Conservation (phyloP, 2,797 vertebrate genomes). For the Orestias chungarensis region DNA sequence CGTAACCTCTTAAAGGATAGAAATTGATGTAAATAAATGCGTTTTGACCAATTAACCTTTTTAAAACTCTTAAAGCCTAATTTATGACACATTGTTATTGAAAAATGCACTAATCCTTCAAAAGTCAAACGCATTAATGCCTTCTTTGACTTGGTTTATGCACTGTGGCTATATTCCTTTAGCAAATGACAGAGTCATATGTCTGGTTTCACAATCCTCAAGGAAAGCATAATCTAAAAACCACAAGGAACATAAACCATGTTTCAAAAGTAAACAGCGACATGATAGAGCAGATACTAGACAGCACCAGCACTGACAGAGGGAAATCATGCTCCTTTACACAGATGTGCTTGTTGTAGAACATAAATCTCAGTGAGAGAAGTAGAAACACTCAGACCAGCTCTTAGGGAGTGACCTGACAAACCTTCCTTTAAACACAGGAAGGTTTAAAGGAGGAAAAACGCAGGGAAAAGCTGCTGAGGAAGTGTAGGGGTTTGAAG, state of each 20-base stretch:
- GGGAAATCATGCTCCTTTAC: slow-evolving; percentile 53
- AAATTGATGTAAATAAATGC: slow-evolving; percentile 20
- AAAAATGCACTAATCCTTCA: slow-evolving; percentile 39
- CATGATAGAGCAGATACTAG: slow-evolving; percentile 65
- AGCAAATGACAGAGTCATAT: slow-evolving; percentile 42
- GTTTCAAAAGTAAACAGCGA: slow-evolving; percentile 79
- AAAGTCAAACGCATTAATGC: slow-evolving; percentile 58
- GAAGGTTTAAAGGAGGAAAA: slow-evolving; percentile 46
- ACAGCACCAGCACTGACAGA: slow-evolving; percentile 55
- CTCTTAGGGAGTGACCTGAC: slow-evolving; percentile 33
- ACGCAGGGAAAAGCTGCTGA: slow-evolving; percentile 55
- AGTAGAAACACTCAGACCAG: slow-evolving; percentile 46
- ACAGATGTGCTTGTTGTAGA: slow-evolving; percentile 46
- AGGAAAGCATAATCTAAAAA: slow-evolving; percentile 73
- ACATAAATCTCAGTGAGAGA: slow-evolving; percentile 26
- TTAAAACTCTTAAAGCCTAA: slow-evolving; percentile 9
- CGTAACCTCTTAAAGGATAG: slow-evolving; percentile 17
- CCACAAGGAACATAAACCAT: slow-evolving; percentile 69
- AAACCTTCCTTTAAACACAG: slow-evolving; percentile 51
- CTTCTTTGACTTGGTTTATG: slow-evolving; percentile 57
- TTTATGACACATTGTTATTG: slow-evolving; percentile 16
- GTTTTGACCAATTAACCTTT: slow-evolving; percentile 18
- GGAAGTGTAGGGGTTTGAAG: slow-evolving; percentile 59
- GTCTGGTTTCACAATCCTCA: slow-evolving; percentile 58
- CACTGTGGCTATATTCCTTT: slow-evolving; percentile 50